Evolutionary conservation across 35 echinoderm and acorn worm genomes (phyloP), one percentile per base, ranked within the genome.

Genomic region (Eucidaris tribuloides): DNA sequence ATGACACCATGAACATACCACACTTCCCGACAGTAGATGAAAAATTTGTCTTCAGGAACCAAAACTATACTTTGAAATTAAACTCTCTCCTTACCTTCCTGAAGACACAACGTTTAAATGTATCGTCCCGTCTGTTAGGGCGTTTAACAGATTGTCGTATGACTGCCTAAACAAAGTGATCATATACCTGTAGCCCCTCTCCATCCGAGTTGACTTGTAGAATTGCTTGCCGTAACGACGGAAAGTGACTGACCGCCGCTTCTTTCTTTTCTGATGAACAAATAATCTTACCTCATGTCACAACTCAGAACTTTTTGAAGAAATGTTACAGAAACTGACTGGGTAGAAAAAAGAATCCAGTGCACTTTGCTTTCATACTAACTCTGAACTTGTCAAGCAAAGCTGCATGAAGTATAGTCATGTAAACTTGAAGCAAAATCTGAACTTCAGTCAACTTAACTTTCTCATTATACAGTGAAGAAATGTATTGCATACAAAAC

Each of bases 121-220:
- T 97, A 33, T 97, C 94, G 42, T 97, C 86, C 71, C 89, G 87
- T 36, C 94, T 87, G 25, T 97, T 74, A 97, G 55, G 0, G 94
- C 84, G 44, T 97, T 82, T 15, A 97, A 41, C 20, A 97, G 77
- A 52, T 84, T 89, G 22, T 82, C 89, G 48, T 97, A 97, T 40
- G 78, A 77, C 38, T 74, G 65, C 23, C 88, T 80, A 76, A 97
- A 97, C 25, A 97, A n/a, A 79, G 42, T 76, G 80, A 54, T 97
- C 94, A 31, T 97, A 97, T 20, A 97, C 48, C 65, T 97, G 94
- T 3, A 97, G 85, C 20, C 80, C 78, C 36, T 58, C 88, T 62
- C 92, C 94, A 25, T 92, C 89, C 28, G 83, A 84, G 57, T 97
- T 76, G 28, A 92, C 85, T 20, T 92, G 61, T 33, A 83, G 54